Conservation (phyloP, 2,113 vertebrate species). For the Fregata magnificens region DNA sequence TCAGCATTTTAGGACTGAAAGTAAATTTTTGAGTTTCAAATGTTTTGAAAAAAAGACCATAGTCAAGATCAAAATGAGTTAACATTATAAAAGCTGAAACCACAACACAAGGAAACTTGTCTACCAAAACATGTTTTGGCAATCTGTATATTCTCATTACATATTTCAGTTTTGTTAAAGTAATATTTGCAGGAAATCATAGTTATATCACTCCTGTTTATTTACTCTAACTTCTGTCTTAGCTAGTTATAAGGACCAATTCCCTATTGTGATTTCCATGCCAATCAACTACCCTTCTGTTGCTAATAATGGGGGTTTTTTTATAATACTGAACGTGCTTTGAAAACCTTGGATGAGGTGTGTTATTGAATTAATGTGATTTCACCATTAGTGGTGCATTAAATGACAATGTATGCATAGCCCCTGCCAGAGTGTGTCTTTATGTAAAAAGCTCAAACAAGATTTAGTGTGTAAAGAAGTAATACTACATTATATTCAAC, state of each 20-base stretch:
- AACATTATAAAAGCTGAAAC: background rate
- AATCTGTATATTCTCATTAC: background rate
- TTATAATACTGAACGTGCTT: background rate
- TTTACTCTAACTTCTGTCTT: background rate
- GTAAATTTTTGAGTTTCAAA: background rate
- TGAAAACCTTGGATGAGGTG: background rate
- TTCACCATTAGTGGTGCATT: background rate
- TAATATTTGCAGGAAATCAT: background rate
- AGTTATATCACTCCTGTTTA: background rate
- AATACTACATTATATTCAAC: background rate
- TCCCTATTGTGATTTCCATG: background rate
- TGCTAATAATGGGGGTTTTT: background rate
- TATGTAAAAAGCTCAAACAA: background rate
- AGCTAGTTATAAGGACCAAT: background rate
- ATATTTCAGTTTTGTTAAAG: background rate
- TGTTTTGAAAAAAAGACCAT: background rate
- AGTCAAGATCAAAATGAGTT: background rate
- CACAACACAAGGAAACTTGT: background rate
- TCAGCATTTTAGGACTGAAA: background rate
- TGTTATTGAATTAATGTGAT: background rate
- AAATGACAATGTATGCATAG: background rate
- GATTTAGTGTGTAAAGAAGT: background rate
- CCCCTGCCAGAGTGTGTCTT: background rate
- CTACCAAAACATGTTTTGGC: background rate
- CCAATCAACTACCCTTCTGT: background rate